phyloP scores from a whole-genome alignment of 2,888 invertebrate genomes.

The Tachina lurida region DNA sequence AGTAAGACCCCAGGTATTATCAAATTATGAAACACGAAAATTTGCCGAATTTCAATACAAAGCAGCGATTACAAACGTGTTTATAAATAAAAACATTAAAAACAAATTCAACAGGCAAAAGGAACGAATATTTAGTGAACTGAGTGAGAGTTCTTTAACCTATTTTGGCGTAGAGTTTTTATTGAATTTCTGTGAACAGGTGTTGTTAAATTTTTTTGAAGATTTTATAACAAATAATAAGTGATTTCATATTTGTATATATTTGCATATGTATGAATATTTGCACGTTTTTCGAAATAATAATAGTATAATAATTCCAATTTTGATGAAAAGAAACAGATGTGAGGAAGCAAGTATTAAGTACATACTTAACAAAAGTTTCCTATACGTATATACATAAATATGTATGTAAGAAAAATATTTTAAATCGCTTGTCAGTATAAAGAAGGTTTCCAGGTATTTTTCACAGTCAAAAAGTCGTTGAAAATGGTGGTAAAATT shows the following conservation, averaged over 20 bases:
- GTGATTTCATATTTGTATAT: not conserved
- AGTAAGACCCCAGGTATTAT: no score
- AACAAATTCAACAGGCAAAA: no score
- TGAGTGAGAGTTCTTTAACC: not conserved
- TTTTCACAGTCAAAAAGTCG: not conserved
- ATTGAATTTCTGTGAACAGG: not conserved
- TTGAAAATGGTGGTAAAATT: slow-evolving; percentile 13
- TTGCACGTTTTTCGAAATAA: slow-evolving; percentile 12
- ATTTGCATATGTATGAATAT: not conserved
- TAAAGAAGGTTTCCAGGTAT: slow-evolving; percentile 34
- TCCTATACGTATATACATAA: slow-evolving; percentile 3
- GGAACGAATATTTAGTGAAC: not conserved
- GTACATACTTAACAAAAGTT: slow-evolving; percentile 5
- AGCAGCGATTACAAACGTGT: no score
- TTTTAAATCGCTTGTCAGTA: slow-evolving; percentile 18
- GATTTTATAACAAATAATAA: no score
- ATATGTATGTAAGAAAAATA: not conserved
- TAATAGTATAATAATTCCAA: slow-evolving; percentile 17
- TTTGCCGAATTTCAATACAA: no score
- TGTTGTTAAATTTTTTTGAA: no score
- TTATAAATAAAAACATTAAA: no score
- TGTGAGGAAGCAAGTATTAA: not conserved
- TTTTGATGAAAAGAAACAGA: slow-evolving; percentile 24
- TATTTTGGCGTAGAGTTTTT: not conserved
- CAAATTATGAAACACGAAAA: no score